Percentiles rank a stretch among this genome's conserved stretches.
Evolutionary conservation across 92 coral and sea anemone genomes (phyloP).

Genomic region (Umimayanthus kanabou): DNA sequence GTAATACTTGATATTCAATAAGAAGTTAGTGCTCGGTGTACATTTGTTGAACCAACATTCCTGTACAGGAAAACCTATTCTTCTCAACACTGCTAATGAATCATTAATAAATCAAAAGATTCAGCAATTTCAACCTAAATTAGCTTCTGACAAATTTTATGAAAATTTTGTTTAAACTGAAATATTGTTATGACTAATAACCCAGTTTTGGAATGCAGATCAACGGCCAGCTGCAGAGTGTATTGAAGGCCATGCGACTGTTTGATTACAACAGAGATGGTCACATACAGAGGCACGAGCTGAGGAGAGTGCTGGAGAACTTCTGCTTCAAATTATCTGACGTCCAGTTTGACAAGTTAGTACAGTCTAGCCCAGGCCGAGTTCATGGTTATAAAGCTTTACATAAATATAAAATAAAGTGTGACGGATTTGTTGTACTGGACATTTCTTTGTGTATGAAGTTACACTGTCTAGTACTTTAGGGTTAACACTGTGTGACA

Average conservation of each 20-base stretch:
- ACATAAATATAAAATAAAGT: neutral
- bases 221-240: constrained; percentile 81
- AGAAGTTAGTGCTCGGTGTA: no score
- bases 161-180: no score
- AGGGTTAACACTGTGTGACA: neutral
- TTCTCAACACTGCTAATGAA: no score
- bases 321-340: constrained; percentile 92
- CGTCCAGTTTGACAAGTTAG: constrained; percentile 88
- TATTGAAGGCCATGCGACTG: constrained; percentile 83
- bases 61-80: no score
- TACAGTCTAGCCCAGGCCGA: neutral
- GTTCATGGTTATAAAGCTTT: neutral
- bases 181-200: no score
- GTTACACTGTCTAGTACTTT: neutral
- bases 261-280: constrained; percentile 98
- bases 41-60: no score
- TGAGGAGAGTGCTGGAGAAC: constrained; percentile 91
- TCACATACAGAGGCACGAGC: constrained; percentile 87
- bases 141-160: no score
- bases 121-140: no score
- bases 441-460: neutral
- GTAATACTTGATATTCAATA: no score
- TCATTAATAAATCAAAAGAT: no score
- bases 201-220: constrained; percentile 48
- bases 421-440: neutral